Evolutionary conservation across 2,797 vertebrate genomes (phyloP), one percentile per base, ranked within the genome.

Genomic region (Lagodon rhomboides): DNA sequence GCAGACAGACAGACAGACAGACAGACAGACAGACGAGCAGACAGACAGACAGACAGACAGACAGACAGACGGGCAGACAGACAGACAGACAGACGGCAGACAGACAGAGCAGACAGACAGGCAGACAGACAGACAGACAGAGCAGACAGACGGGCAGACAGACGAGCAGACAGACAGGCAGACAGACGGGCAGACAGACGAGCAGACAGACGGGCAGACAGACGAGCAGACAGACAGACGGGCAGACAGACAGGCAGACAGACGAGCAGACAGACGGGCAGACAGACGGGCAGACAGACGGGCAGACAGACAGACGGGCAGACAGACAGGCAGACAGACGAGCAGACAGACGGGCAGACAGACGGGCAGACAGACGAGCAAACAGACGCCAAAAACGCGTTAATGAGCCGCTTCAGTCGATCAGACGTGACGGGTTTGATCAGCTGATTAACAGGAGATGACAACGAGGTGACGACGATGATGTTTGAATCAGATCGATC

Each of bases 181-280:
- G 69, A 65, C 47, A 71, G 20, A 23, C 34, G 3, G 17, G 11
- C 22, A 0, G 3, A 41, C 20, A 13, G n/a, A n/a, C n/a, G n/a
- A n/a, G 25, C 66, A 53, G 69, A 68, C 46, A 65, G 17, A 18
- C 51, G 13, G 11, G 23, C 66, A 49, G 69, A 65, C 47, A 71
- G 20, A 23, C 34, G 3, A 15, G 11, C 22, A 0, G 3, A 41
- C 20, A 13, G n/a, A n/a, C n/a, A n/a, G n/a, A n/a, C n/a, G n/a
- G n/a, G 25, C 66, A 53, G 69, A 68, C 46, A 65, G 17, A 18
- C 51, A 8, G 11, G 23, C 66, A 49, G 69, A 65, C 47, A 71
- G 20, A 23, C 34, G 3, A 15, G 11, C 22, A 0, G 3, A 41
- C 20, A 13, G n/a, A n/a, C n/a, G n/a, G n/a, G 25, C 66, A 53